A percentile compares a stretch with the other conserved stretches of the same genome.
These are phyloP conservation scores for Amblyjoppa fuscipennis DNA, from an alignment of 2,888 invertebrate species.

Conservation along the genomic window DNA sequence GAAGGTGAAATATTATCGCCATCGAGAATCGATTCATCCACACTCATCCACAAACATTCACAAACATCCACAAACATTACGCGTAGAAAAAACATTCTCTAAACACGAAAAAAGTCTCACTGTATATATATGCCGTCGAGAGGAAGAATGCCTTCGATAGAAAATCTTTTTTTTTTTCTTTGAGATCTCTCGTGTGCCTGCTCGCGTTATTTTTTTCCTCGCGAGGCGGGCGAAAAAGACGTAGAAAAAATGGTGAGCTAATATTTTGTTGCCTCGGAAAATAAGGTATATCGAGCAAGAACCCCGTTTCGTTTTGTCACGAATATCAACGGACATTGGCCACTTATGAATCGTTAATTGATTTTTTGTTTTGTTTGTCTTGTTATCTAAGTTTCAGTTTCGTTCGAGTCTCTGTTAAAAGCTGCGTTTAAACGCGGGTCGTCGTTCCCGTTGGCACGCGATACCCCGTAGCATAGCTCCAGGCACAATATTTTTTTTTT, in stretches of 20 bases:
- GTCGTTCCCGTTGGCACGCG: neutral
- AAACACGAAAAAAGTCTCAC: slow-evolving; percentile 39
- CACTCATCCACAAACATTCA: slow-evolving; percentile 20
- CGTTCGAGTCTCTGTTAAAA: slow-evolving; percentile 54
- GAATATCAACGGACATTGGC: slow-evolving; percentile 63
- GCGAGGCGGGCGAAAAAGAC: slow-evolving; percentile 59
- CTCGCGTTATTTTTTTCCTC: slow-evolving; percentile 44
- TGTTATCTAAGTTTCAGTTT: slow-evolving; percentile 65
- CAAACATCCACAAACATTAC: slow-evolving; percentile 18
- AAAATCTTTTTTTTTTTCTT: slow-evolving; percentile 46
- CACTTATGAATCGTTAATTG: slow-evolving; percentile 61
- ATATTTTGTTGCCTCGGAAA: slow-evolving; percentile 20
- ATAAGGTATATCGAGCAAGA: slow-evolving; percentile 17
- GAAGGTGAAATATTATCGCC: slow-evolving; percentile 21
- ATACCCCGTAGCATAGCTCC: slow-evolving; percentile 14
- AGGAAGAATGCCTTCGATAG: slow-evolving; percentile 7
- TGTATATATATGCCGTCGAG: slow-evolving; percentile 26
- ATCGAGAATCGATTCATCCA: slow-evolving; percentile 7
- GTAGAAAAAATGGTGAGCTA: slow-evolving; percentile 56
- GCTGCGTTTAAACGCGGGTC: slow-evolving; percentile 23
- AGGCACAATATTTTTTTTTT: slow-evolving; percentile 31
- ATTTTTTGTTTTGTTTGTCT: slow-evolving; percentile 52
- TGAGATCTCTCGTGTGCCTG: slow-evolving; percentile 73
- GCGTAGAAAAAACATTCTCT: slow-evolving; percentile 38
- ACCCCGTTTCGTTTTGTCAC: slow-evolving; percentile 57